These are phyloP conservation scores for Amphiprion percula DNA, from an alignment of 2,113 vertebrate genomes.

Conservation along the genomic window DNA sequence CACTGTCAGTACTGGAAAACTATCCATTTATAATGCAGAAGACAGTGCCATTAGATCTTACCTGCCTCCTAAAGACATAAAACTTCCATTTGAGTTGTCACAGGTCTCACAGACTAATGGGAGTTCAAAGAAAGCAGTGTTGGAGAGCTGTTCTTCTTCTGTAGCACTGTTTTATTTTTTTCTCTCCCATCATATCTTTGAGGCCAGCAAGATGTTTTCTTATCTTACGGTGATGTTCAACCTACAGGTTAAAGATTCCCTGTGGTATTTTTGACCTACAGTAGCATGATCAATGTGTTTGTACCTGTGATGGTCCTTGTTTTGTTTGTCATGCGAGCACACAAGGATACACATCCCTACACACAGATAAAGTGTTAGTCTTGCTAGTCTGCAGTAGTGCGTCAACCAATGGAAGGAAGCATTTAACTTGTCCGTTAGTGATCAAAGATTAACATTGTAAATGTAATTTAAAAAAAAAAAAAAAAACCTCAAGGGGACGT, in stretches of 20 bases:
- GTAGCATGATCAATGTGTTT: background rate
- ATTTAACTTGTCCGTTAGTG: too few relatives aligned
- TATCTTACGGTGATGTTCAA: background rate
- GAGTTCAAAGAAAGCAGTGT: background rate
- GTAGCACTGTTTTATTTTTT: background rate
- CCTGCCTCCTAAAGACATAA: slow-evolving; percentile 36
- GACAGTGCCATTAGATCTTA: slow-evolving; percentile 25
- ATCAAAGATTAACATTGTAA: too few relatives aligned
- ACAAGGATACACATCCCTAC: background rate
- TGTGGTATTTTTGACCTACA: slow-evolving; percentile 1
- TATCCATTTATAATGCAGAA: slow-evolving; percentile 42
- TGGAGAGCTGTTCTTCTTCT: slow-evolving; percentile 1
- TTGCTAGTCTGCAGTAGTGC: background rate
- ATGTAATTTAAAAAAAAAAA: too few relatives aligned
- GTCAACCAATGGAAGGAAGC: background rate
- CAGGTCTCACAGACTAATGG: slow-evolving; percentile 37
- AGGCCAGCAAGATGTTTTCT: background rate
- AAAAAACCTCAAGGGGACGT: too few relatives aligned
- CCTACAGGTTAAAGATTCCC: background rate
- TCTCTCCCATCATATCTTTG: background rate
- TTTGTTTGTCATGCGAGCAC: background rate
- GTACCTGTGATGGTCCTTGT: background rate
- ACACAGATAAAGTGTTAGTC: background rate
- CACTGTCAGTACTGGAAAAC: slow-evolving; percentile 10
- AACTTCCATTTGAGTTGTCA: slow-evolving; percentile 48